Evolutionary conservation across 2,888 invertebrate species (phyloP).

Genomic region (Balanococcus diminutus): DNA sequence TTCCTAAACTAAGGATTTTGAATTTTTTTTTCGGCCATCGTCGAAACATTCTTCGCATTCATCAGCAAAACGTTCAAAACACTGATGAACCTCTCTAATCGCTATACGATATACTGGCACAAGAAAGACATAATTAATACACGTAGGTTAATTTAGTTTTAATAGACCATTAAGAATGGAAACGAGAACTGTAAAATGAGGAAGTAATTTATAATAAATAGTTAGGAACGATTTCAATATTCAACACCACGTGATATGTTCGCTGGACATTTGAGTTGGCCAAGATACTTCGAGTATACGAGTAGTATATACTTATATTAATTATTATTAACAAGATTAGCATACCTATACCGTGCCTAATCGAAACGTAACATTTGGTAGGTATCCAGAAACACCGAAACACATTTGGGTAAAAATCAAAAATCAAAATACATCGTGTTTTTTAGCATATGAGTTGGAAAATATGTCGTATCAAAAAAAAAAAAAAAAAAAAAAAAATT

Average conservation of each 20-base stretch:
- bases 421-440: too few relatives aligned
- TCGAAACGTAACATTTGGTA: background rate
- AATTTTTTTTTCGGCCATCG: background rate
- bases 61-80: background rate
- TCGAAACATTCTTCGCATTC: background rate
- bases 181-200: background rate
- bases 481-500: too few relatives aligned
- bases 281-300: background rate
- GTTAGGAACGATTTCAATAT: background rate
- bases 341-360: background rate
- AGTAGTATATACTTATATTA: too few relatives aligned
- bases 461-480: too few relatives aligned
- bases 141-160: conserved; percentile 13
- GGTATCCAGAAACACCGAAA: too few relatives aligned
- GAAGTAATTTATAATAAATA: background rate
- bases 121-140: conserved; percentile 1
- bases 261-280: background rate
- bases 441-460: too few relatives aligned
- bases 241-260: too few relatives aligned
- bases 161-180: conserved; percentile 3
- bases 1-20: background rate
- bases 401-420: too few relatives aligned
- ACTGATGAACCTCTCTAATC: conserved; percentile 4
- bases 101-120: background rate
- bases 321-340: background rate